Conservation (phyloP, 2,888 invertebrate genomes). For the Syrista parreyssii region DNA sequence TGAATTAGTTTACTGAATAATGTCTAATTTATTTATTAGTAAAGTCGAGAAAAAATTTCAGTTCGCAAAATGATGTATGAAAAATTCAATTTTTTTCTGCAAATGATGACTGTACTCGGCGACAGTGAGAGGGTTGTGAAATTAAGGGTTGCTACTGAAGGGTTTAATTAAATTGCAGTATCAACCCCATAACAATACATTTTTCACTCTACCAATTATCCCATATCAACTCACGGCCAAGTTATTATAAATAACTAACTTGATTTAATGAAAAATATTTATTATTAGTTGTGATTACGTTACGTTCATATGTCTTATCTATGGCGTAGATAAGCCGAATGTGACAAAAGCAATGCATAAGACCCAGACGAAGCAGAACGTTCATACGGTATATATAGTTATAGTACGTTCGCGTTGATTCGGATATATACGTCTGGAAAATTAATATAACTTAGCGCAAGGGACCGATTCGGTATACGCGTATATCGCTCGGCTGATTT, state of each 20-base stretch:
- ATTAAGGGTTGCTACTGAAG: background rate
- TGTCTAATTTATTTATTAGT: background rate
- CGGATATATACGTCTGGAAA: constrained; percentile 38
- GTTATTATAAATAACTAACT: background rate
- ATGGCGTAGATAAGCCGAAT: background rate
- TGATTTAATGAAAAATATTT: background rate
- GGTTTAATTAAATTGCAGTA: background rate
- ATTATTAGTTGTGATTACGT: background rate
- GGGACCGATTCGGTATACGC: constrained; percentile 7
- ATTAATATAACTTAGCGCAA: constrained; percentile 43
- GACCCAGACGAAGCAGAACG: background rate
- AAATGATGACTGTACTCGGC: background rate
- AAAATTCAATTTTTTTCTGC: background rate
- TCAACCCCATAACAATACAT: background rate
- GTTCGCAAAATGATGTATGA: no score
- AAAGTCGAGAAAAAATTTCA: no score
- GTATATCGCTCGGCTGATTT: background rate
- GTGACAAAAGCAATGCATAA: background rate
- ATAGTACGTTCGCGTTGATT: constrained; percentile 26
- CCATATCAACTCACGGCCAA: background rate
- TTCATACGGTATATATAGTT: background rate
- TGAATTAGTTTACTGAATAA: no score
- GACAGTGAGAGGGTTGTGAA: background rate
- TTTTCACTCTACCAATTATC: background rate
- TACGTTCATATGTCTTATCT: background rate